Conservation (phyloP, 2,797 vertebrate genomes). For the Mareca penelope region DNA sequence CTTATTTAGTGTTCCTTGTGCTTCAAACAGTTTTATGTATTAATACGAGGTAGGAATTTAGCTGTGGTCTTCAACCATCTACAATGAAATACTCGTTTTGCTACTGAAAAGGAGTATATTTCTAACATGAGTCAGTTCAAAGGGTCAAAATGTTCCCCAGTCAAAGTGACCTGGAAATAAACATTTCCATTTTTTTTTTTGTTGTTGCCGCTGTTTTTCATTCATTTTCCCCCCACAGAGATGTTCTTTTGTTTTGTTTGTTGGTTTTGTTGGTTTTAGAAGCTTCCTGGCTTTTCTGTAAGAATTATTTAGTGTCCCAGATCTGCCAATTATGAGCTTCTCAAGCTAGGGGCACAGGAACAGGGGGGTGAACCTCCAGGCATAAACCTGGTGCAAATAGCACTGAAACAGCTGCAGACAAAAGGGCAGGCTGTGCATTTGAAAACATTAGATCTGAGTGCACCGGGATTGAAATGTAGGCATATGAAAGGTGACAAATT, state of each 20-base stretch:
- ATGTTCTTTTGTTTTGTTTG: conserved; percentile 9
- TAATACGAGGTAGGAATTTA: not conserved
- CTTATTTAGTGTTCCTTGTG: not conserved
- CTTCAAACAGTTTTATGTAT: not conserved
- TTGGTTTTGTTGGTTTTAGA: conserved; percentile 42
- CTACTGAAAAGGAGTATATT: not conserved
- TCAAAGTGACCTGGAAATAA: conserved; percentile 1
- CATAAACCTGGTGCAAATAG: conserved; percentile 35
- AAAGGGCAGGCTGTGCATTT: conserved; percentile 45
- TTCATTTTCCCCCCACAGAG: not conserved
- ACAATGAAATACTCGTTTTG: not conserved
- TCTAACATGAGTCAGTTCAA: not conserved
- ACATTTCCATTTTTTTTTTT: not conserved
- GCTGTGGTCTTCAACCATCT: not conserved
- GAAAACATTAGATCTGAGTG: not conserved
- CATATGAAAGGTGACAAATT: conserved; percentile 52
- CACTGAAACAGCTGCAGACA: conserved; percentile 34
- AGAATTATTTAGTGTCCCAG: conserved; percentile 54
- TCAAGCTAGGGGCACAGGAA: not conserved
- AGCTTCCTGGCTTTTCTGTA: not conserved
- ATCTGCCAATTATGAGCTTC: conserved; percentile 56
- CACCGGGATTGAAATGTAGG: not conserved
- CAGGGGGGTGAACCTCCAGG: conserved; percentile 27
- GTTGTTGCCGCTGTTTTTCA: not conserved
- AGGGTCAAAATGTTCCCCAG: not conserved